Percentiles rank a stretch among this genome's conserved stretches.
phyloP scores from a whole-genome alignment of 2,888 invertebrate genomes.

The Caenorhabditis panamensis region DNA sequence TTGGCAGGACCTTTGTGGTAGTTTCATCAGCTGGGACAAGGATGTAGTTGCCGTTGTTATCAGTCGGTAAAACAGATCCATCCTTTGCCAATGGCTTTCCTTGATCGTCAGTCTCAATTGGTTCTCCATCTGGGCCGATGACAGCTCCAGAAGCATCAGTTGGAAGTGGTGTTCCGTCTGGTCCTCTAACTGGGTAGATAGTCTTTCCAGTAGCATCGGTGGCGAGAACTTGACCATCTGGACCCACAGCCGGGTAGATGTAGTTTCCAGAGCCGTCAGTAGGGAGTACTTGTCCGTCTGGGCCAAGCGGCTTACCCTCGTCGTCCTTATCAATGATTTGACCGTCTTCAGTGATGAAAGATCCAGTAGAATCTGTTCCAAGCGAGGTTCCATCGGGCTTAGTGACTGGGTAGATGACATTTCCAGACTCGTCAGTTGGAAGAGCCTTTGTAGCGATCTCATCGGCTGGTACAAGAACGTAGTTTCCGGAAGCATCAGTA shows the following conservation, averaged over 20 bases:
- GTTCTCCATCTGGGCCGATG: conserved; percentile 57
- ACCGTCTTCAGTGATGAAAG: conserved; percentile 64
- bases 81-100: conserved; percentile 64
- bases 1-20: conserved; percentile 40
- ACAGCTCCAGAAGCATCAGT: conserved; percentile 61
- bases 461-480: conserved; percentile 23
- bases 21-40: conserved; percentile 23
- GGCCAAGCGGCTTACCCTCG: conserved; percentile 63
- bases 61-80: conserved; percentile 63
- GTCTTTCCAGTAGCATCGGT: conserved; percentile 59
- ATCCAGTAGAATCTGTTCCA: conserved; percentile 33
- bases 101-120: conserved; percentile 57
- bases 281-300: conserved; percentile 63
- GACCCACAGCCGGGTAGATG: conserved; percentile 36
- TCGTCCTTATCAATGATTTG: conserved; percentile 41
- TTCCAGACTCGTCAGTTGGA: conserved; percentile 58
- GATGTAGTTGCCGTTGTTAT: conserved; percentile 51
- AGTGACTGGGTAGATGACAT: conserved; percentile 57
- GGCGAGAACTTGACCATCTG: conserved; percentile 41
- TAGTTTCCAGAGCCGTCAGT: conserved; percentile 57
- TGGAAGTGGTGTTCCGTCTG: conserved; percentile 69
- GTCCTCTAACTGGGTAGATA: too few species aligned
- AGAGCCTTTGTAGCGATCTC: conserved; percentile 24
- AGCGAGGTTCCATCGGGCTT: conserved; percentile 57
- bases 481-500: conserved; percentile 42